These are phyloP conservation scores for Nothoprocta perdicaria DNA, from an alignment of 2,113 vertebrate genomes.

Conservation along the genomic window DNA sequence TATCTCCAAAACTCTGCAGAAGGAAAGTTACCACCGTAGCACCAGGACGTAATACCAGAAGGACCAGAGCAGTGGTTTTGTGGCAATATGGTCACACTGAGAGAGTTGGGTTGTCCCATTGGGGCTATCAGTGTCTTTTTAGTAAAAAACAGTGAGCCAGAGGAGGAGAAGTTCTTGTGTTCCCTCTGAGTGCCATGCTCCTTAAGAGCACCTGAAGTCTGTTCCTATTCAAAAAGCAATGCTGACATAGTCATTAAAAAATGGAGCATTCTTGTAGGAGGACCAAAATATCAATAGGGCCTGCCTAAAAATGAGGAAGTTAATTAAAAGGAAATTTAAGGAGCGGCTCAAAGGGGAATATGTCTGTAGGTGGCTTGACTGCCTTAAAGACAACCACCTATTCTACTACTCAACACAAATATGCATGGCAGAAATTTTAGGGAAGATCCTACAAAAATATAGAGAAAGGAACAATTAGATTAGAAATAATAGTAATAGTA, in stretches of 20 bases:
- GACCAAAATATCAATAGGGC: neutral
- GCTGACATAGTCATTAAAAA: neutral
- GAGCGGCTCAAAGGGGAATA: constrained; percentile 12
- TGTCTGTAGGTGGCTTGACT: neutral
- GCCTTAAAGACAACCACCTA: constrained; percentile 24
- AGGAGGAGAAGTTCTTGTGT: neutral
- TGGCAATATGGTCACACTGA: neutral
- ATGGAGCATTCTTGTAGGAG: neutral
- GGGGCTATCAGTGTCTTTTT: neutral
- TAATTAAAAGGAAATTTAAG: constrained; percentile 64
- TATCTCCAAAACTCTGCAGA: neutral
- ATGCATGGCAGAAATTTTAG: neutral
- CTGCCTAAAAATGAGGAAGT: constrained; percentile 14
- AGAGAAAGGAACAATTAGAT: constrained; percentile 1
- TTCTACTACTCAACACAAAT: constrained; percentile 30
- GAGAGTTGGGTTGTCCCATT: neutral
- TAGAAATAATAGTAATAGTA: neutral
- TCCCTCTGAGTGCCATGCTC: neutral
- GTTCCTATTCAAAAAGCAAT: neutral
- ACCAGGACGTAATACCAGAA: neutral
- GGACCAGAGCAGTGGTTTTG: neutral
- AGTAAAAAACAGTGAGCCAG: neutral
- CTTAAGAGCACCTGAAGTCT: neutral
- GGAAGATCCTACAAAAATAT: constrained; percentile 4
- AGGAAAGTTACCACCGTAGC: accelerated